Conservation (phyloP, 2,113 vertebrate species). For the Todiramphus saurophagus region DNA sequence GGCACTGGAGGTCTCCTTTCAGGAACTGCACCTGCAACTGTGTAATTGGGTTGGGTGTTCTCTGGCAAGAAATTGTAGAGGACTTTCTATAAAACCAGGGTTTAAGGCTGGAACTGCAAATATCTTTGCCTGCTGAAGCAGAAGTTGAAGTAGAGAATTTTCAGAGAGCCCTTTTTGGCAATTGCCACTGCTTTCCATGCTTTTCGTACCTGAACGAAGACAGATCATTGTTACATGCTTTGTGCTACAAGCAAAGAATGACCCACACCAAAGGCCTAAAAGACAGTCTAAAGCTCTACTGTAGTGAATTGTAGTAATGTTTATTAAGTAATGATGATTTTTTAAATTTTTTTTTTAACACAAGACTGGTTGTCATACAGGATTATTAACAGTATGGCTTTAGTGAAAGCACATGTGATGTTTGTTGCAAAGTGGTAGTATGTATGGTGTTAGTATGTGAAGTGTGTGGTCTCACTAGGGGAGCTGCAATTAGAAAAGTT, state of each 20-base stretch:
- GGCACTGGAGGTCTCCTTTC: neutral
- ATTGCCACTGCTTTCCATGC: neutral
- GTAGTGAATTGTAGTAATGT: neutral
- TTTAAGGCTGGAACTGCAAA: neutral
- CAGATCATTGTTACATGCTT: neutral
- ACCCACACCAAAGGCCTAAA: neutral
- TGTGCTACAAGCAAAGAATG: neutral
- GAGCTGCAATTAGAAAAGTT: neutral
- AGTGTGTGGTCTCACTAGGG: neutral
- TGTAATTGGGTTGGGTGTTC: neutral
- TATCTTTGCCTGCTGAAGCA: neutral
- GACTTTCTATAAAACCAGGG: neutral
- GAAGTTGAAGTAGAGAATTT: neutral
- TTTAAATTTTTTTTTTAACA: neutral
- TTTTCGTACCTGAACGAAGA: neutral
- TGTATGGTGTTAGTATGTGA: neutral
- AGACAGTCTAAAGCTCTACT: neutral
- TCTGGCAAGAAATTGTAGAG: neutral
- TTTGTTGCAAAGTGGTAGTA: neutral
- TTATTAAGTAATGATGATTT: neutral
- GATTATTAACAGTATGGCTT: neutral
- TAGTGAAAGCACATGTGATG: neutral
- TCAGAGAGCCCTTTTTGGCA: neutral
- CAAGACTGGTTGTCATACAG: neutral
- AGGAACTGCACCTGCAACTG: neutral